Evolutionary conservation across 2,888 invertebrate species (phyloP), one percentile per base, ranked within the genome.

Genomic region (Nymphalis c-album): DNA sequence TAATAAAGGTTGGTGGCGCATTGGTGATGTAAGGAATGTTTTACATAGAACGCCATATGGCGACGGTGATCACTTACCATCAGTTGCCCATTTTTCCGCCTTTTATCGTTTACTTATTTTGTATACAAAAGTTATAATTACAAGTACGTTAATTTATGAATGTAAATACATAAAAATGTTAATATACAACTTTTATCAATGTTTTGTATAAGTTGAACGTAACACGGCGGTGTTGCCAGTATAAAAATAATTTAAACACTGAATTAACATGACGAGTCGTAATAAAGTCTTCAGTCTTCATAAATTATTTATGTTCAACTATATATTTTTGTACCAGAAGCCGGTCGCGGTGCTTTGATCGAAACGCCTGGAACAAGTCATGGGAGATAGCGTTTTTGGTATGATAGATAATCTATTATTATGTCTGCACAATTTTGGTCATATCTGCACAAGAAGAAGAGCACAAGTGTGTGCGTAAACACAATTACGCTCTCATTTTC

Each of bases 161-260:
- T 40, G 10, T 40, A 40, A 40, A 40, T 26, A 26, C 26, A 6
- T 16, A n/a, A 2, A 17, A n/a, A 55, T n/a, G n/a, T 7, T 1
- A 26, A 7, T 26, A 53, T 16, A n/a, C 2, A 4, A 0, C 17
- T 6, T n/a, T 10, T n/a, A n/a, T 31, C 31, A n/a, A 8, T 35
- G 40, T 40, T 8, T 6, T n/a, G n/a, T 17, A 55, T 16, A 16
- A 22, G 0, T 55, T 31, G 8, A 17, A 16, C 10, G 57, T 77
- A 76, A 78, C 78, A 81, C 61, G 35, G 57, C 51, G 58, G 60
- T 65, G 71, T 58, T 31, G 65, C 67, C 59, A 87, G 84, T 86
- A 88, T 87, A 82, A 87, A 85, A 86, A 85, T 87, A 85, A 86
- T 87, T 87, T 86, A 67, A 70, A 77, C 77, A 72, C 62, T 60